Percentiles rank a stretch among this genome's conserved stretches.
phyloP scores from a whole-genome alignment of 2,113 vertebrate species.

The Baryphthengus martii region DNA sequence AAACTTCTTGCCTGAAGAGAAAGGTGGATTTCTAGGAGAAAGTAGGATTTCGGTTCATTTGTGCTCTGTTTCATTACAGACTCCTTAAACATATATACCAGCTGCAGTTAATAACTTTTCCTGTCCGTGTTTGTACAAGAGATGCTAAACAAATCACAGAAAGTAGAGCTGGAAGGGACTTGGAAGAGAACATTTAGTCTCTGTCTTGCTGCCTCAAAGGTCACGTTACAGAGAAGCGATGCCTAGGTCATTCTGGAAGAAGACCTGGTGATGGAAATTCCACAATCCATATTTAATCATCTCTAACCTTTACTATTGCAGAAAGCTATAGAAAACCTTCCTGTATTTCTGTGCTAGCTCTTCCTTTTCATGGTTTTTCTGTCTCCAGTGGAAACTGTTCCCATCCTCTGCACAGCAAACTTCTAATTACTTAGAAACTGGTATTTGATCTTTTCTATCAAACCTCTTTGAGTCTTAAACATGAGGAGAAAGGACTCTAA shows the following conservation, averaged over 20 bases:
- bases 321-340: neutral
- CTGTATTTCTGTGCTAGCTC: neutral
- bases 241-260: neutral
- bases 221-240: rapidly evolving
- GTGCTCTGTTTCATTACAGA: neutral
- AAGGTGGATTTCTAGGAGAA: neutral
- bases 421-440: neutral
- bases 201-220: neutral
- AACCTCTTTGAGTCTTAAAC: neutral
- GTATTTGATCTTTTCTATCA: neutral
- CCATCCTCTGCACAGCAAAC: rapidly evolving
- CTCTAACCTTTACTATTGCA: neutral
- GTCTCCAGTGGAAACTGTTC: neutral
- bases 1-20: neutral
- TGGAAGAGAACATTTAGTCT: rapidly evolving
- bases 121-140: neutral
- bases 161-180: neutral
- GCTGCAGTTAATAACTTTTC: neutral
- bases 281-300: neutral
- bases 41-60: neutral
- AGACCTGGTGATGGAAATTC: neutral
- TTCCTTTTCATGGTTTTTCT: neutral
- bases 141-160: neutral
- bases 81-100: neutral
- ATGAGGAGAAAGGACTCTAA: neutral